These are phyloP conservation scores for Diabrotica undecimpunctata DNA, from an alignment of 1,140 invertebrate species.

Conservation along the genomic window DNA sequence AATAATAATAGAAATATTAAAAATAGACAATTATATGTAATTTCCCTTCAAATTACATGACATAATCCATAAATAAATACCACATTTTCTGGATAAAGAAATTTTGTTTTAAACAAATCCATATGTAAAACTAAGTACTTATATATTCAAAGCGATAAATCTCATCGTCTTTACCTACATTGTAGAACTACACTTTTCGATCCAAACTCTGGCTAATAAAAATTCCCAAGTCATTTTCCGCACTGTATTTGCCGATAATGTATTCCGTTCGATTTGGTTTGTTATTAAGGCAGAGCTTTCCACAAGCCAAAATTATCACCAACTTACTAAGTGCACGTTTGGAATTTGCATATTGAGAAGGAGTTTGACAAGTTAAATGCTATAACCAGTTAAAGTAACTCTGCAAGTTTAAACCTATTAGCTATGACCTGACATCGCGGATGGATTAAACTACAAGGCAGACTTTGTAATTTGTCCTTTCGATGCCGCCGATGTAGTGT, in stretches of 20 bases:
- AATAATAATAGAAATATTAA: too few species aligned
- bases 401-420: background rate
- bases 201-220: background rate
- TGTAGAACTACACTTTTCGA: too few species aligned
- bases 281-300: background rate
- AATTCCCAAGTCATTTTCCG: background rate
- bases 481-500: too few species aligned
- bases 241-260: background rate
- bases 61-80: too few species aligned
- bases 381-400: background rate
- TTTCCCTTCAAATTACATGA: too few species aligned
- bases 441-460: background rate
- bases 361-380: conserved; percentile 2
- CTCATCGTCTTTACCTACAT: too few species aligned
- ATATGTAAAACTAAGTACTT: too few species aligned
- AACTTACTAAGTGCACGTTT: background rate
- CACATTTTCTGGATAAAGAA: too few species aligned
- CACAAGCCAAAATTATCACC: background rate
- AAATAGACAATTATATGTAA: too few species aligned
- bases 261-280: conserved; percentile 2
- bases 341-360: conserved; percentile 1
- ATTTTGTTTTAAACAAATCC: too few species aligned
- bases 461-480: too few species aligned
- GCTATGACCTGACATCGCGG: background rate
- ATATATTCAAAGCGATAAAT: too few species aligned